Conservation (phyloP, 2,113 vertebrate genomes). For the Apodemus speciosus region DNA sequence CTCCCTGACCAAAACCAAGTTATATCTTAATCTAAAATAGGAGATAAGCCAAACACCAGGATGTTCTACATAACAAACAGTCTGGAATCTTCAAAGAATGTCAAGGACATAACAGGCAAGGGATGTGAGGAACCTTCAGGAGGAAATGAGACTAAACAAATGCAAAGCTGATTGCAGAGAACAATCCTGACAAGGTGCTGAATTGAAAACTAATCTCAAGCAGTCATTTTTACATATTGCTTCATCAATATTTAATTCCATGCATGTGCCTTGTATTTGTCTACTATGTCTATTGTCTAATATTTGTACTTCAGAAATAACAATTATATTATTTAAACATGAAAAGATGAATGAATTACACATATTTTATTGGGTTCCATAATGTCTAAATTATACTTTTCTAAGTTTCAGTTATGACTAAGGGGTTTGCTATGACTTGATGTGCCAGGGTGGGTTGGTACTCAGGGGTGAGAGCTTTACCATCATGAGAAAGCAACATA, state of each 20-base stretch:
- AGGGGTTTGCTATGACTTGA: no score
- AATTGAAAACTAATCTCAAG: background rate
- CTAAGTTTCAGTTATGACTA: background rate
- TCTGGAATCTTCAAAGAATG: background rate
- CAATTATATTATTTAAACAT: background rate
- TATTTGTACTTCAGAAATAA: background rate
- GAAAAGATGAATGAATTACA: background rate
- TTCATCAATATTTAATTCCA: background rate
- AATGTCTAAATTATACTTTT: background rate
- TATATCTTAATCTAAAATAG: background rate
- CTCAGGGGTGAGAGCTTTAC: no score
- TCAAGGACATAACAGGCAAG: background rate
- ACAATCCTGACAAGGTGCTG: background rate
- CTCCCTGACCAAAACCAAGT: background rate
- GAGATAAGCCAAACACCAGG: background rate
- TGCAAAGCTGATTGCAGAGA: background rate
- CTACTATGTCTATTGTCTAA: background rate
- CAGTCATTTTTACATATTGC: background rate
- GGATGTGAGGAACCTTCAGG: background rate
- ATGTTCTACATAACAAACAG: background rate
- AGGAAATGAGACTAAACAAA: background rate
- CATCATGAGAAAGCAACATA: background rate
- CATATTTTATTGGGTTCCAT: background rate
- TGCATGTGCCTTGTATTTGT: background rate
- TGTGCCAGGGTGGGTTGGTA: no score